These are phyloP conservation scores for Candoia aspera DNA, from an alignment of 2,113 vertebrate species.

Conservation along the genomic window DNA sequence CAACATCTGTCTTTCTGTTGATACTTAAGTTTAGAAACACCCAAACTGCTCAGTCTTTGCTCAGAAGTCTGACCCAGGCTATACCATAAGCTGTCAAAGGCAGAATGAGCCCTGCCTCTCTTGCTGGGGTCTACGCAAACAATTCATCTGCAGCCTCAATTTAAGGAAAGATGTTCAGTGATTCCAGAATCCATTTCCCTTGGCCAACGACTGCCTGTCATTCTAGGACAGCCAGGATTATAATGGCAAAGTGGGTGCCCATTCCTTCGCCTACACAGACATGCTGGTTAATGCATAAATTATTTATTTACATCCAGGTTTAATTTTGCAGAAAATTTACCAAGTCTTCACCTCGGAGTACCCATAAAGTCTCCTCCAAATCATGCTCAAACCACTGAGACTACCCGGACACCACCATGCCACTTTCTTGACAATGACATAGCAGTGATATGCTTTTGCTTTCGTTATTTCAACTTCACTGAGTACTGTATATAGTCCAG, in stretches of 20 bases:
- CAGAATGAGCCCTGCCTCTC: not conserved
- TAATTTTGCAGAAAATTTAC: not conserved
- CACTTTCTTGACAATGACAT: no score
- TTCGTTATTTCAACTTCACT: no score
- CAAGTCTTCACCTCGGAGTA: not conserved
- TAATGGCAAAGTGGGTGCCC: not conserved
- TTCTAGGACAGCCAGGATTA: not conserved
- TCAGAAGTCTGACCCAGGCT: not conserved
- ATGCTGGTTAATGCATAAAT: not conserved
- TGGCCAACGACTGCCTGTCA: not conserved
- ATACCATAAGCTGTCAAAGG: not conserved
- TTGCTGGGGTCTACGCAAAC: no score
- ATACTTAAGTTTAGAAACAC: not conserved
- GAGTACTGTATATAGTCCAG: no score
- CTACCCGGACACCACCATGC: no score
- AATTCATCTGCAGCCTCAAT: not conserved
- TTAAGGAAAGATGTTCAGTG: not conserved
- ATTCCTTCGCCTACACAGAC: not conserved
- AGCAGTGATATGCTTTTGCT: no score
- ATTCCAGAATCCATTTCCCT: not conserved
- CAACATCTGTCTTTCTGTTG: not conserved
- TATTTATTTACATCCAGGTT: not conserved
- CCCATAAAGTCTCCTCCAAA: no score
- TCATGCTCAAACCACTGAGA: no score
- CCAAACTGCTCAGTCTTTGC: no score